phyloP scores from a whole-genome alignment of 2,888 invertebrate species.

The Actias luna region DNA sequence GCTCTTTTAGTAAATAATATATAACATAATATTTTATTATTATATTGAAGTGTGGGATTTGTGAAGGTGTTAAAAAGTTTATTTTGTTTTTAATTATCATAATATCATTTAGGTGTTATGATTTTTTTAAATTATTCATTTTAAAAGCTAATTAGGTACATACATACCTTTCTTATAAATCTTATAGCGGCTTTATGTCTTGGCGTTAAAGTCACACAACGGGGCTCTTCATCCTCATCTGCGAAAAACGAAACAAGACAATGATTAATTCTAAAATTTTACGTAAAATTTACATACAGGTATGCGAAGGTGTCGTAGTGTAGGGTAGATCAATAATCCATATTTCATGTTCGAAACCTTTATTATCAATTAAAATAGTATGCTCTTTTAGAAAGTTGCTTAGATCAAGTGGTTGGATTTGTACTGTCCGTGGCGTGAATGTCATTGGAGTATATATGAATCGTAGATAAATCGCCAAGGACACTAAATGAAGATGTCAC shows the following conservation, averaged over 20 bases:
- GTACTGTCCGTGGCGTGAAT: not conserved
- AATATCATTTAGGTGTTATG: not conserved
- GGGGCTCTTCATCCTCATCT: constrained; percentile 92
- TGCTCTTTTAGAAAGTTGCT: not conserved
- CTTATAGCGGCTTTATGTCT: constrained; percentile 94
- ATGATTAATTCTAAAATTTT: not conserved
- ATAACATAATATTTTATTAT: not conserved
- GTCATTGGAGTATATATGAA: not conserved
- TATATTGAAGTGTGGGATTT: not conserved
- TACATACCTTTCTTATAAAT: constrained; percentile 95
- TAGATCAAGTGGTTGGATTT: not conserved
- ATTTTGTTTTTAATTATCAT: not conserved
- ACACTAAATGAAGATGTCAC: not conserved
- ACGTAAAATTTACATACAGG: not conserved
- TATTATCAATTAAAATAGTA: not conserved
- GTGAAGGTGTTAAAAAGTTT: not conserved
- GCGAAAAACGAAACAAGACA: constrained; percentile 44
- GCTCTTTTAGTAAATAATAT: not conserved
- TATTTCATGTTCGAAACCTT: not conserved
- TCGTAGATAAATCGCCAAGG: not conserved
- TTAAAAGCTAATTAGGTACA: constrained; percentile 39
- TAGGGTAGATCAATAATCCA: not conserved
- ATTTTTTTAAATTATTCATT: not conserved
- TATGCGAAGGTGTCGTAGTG: not conserved
- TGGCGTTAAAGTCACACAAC: constrained; percentile 91